A percentile compares a stretch with the other conserved stretches of the same genome.
Conservation (phyloP, 2,888 invertebrate genomes). For the Sceliomorpha sp. region DNA sequence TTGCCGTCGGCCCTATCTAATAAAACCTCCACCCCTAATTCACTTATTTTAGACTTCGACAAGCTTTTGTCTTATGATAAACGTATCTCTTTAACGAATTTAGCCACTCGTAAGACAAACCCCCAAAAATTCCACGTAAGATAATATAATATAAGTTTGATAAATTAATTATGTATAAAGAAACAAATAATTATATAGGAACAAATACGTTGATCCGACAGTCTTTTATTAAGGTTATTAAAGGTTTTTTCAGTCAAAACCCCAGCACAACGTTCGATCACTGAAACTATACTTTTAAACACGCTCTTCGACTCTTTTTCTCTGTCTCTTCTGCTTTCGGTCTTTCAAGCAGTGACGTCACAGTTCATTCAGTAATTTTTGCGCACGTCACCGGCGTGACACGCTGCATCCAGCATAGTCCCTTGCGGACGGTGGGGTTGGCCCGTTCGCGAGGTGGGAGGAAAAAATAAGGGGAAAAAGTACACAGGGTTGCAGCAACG, state of each 20-base stretch:
- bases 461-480: slow-evolving; percentile 76
- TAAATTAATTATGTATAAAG: slow-evolving; percentile 18
- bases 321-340: slow-evolving; percentile 37
- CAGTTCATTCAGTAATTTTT: slow-evolving; percentile 80
- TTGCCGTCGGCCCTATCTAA: slow-evolving; percentile 46
- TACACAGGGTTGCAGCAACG: slow-evolving; percentile 62
- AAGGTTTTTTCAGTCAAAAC: slow-evolving; percentile 2
- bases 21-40: slow-evolving; percentile 59
- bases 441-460: slow-evolving; percentile 69
- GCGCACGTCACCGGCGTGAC: slow-evolving; percentile 74
- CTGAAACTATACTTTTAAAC: slow-evolving; percentile 43
- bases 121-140: slow-evolving; percentile 37
- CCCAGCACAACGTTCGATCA: slow-evolving; percentile 26
- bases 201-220: no score
- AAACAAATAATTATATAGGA: no score
- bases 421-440: slow-evolving; percentile 63
- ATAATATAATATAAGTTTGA: slow-evolving; percentile 15
- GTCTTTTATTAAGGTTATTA: no score
- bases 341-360: slow-evolving; percentile 73
- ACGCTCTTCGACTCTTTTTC: slow-evolving; percentile 30
- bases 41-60: slow-evolving; percentile 64
- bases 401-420: slow-evolving; percentile 62
- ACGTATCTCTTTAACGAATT: slow-evolving; percentile 55
- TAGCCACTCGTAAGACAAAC: slow-evolving; percentile 47
- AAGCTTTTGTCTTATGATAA: slow-evolving; percentile 62